Conservation (phyloP, 2,797 vertebrate species). For the Microctenopoma steveboyesi region DNA sequence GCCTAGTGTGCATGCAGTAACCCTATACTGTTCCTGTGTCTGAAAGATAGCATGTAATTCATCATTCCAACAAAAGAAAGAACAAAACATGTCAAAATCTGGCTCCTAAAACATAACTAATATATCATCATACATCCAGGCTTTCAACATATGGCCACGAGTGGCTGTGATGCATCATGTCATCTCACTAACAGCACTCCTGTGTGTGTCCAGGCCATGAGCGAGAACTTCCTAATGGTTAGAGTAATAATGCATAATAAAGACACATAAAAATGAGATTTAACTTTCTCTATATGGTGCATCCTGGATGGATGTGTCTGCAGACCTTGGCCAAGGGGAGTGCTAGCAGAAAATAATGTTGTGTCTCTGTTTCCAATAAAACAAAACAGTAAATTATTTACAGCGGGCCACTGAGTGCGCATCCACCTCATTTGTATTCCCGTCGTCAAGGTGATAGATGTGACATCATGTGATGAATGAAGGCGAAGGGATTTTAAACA, state of each 20-base stretch:
- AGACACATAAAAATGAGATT: constrained; percentile 62
- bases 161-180: constrained; percentile 56
- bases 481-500: constrained; percentile 77
- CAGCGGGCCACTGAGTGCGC: constrained; percentile 72
- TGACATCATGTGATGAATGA: constrained; percentile 83
- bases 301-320: constrained; percentile 70
- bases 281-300: constrained; percentile 53
- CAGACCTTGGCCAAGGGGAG: constrained; percentile 78
- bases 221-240: constrained; percentile 58
- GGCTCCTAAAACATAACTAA: constrained; percentile 52
- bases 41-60: constrained; percentile 50
- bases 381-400: constrained; percentile 85
- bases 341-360: constrained; percentile 76
- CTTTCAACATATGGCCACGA: constrained; percentile 61
- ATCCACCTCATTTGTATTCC: constrained; percentile 80
- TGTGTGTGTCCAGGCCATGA: constrained; percentile 54
- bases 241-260: constrained; percentile 71
- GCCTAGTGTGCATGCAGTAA: constrained; percentile 28
- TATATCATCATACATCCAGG: constrained; percentile 53
- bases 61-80: constrained; percentile 50
- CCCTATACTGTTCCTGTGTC: constrained; percentile 32
- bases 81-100: constrained; percentile 46
- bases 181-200: constrained; percentile 63
- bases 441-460: constrained; percentile 78
- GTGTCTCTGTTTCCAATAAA: constrained; percentile 82